phyloP scores from a whole-genome alignment of 2,888 invertebrate genomes.

The Brachypalpus laphriformis region DNA sequence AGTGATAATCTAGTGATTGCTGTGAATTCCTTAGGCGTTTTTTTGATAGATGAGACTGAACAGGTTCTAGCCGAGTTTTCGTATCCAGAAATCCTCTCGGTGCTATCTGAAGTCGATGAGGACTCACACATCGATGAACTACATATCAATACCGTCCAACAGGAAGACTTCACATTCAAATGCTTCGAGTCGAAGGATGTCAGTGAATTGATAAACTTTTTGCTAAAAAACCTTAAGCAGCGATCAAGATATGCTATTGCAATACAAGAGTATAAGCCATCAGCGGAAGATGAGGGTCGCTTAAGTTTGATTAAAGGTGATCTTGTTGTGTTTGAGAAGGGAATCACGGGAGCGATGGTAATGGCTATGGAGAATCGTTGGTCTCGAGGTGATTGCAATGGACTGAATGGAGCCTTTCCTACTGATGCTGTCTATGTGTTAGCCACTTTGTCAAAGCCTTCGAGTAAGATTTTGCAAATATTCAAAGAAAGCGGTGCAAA shows the following conservation, averaged over 20 bases:
- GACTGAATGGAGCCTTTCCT: slow-evolving; percentile 91
- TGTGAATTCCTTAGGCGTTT: slow-evolving; percentile 96
- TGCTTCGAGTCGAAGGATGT: slow-evolving; percentile 94
- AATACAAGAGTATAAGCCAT: slow-evolving; percentile 84
- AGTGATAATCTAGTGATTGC: slow-evolving; percentile 93
- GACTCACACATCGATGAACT: slow-evolving; percentile 86
- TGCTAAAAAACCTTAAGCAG: slow-evolving; percentile 93
- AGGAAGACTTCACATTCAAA: slow-evolving; percentile 95
- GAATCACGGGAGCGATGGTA: slow-evolving; percentile 89
- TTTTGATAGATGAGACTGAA: slow-evolving; percentile 95
- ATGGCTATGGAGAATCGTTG: slow-evolving; percentile 85
- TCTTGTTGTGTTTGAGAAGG: slow-evolving; percentile 90
- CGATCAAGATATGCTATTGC: slow-evolving; percentile 94
- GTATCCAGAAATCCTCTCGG: slow-evolving; percentile 93
- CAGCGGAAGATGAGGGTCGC: slow-evolving; percentile 83
- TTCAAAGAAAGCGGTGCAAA: slow-evolving; percentile 85
- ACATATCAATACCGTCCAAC: slow-evolving; percentile 91
- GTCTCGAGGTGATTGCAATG: slow-evolving; percentile 89
- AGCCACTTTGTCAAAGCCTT: slow-evolving; percentile 91
- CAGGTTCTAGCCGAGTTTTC: slow-evolving; percentile 93
- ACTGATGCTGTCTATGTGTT: slow-evolving; percentile 93
- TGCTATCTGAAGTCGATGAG: slow-evolving; percentile 84
- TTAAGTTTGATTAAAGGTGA: slow-evolving; percentile 89
- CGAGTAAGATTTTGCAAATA: slow-evolving; percentile 86
- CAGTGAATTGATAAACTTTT: slow-evolving; percentile 90